Percentiles rank a stretch among this genome's conserved stretches.
Conservation (phyloP, 23 tunicate species). For the Aplidium turbinatum region DNA sequence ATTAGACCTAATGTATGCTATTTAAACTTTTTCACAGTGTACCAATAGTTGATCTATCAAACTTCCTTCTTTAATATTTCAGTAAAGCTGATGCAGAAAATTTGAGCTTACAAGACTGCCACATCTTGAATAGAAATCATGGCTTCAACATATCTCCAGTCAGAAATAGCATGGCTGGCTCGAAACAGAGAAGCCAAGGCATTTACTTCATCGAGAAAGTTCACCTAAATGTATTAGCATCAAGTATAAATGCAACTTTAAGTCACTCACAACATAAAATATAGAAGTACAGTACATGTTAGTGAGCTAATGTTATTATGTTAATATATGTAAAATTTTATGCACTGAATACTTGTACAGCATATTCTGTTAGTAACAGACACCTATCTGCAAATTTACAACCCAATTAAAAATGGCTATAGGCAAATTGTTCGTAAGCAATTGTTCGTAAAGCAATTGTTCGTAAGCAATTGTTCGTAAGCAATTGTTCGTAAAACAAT, state of each 20-base stretch:
- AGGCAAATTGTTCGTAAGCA: too few relatives aligned
- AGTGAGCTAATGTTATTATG: background rate
- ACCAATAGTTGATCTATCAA: too few relatives aligned
- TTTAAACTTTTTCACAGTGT: too few relatives aligned
- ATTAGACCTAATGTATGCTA: too few relatives aligned
- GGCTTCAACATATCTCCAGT: slow-evolving; percentile 53
- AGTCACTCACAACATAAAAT: too few relatives aligned
- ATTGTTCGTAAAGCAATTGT: too few relatives aligned
- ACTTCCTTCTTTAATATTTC: background rate
- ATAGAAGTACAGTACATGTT: too few relatives aligned
- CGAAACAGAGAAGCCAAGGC: slow-evolving; percentile 36
- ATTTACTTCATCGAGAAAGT: slow-evolving; percentile 40
- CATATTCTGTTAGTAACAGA: background rate
- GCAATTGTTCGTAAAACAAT: too few relatives aligned
- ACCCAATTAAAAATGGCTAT: too few relatives aligned
- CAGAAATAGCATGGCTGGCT: slow-evolving; percentile 41
- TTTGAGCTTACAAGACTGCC: slow-evolving; percentile 28
- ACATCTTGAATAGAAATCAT: slow-evolving; percentile 51
- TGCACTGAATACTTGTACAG: background rate
- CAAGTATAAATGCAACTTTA: background rate
- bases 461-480: too few relatives aligned
- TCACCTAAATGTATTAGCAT: background rate
- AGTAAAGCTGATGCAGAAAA: background rate
- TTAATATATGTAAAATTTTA: background rate
- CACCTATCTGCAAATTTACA: too few relatives aligned